Evolutionary conservation across 2,797 vertebrate species (phyloP), one percentile per base, ranked within the genome.

Genomic region (Oryzias sinensis): DNA sequence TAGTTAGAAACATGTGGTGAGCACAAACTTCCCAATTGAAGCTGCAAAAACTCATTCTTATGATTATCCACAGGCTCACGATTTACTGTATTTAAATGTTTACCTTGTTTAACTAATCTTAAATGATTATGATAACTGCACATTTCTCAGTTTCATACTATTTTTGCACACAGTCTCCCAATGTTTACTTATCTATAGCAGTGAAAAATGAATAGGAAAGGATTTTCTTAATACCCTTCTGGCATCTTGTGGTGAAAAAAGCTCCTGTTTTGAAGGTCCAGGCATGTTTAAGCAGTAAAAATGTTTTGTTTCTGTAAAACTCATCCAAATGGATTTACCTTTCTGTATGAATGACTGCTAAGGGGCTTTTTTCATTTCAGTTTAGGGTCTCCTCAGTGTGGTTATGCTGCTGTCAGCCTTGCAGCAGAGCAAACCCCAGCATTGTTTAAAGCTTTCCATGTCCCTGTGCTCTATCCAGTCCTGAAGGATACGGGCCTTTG

Each of bases 361-460:
- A 62, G 8, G 2, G 8, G 8, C 8, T 8, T 33, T 33, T 33
- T 33, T 33, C 33, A 33, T 33, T 33, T 33, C 33, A 33, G 8
- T 33, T 33, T 9, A 56, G 68, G 53, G 33, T 45, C 53, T 74
- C 83, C 84, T 88, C 82, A 71, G 69, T 14, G 16, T 50, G 56
- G 43, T 85, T 71, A 52, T 64, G 53, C 70, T 69, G 64, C 68
- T 84, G 83, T 89, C 87, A 73, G 71, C 73, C 77, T 55, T 48
- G 74, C 15, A 17, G 56, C 67, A 72, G 66, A 72, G 50, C 62
- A 79, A 63, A 59, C 8, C 66, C 48, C 61, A 47, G 45, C 52
- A 49, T 61, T 79, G 75, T 84, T 69, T 65, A 65, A 68, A 68
- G 53, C 53, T 76, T 68, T 20, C 43, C 9, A 1, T 67, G 72